phyloP scores from a whole-genome alignment of 2,113 vertebrate genomes.

The Pycnonotus jocosus region DNA sequence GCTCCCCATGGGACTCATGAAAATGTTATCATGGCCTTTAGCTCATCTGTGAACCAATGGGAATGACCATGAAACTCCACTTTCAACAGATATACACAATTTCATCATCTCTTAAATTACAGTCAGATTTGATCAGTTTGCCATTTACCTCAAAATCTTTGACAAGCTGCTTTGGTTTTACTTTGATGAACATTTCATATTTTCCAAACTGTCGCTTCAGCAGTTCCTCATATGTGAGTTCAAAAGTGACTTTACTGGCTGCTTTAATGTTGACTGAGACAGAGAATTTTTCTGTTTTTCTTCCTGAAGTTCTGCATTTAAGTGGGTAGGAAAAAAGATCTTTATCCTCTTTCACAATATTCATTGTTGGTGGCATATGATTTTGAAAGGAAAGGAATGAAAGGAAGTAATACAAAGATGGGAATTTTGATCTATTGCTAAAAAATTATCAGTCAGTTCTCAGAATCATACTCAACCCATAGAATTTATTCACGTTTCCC shows the following conservation, averaged over 20 bases:
- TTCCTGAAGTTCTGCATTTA: slow-evolving; percentile 81
- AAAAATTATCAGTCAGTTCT: background rate
- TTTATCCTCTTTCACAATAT: background rate
- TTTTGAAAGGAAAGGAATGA: background rate
- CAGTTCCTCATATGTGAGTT: slow-evolving; percentile 89
- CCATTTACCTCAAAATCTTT: slow-evolving; percentile 83
- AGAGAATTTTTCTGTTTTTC: slow-evolving; percentile 89
- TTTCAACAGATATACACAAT: background rate
- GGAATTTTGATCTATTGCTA: background rate
- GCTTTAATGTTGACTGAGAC: slow-evolving; percentile 84
- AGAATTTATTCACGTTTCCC: background rate
- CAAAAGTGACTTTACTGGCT: slow-evolving; percentile 87
- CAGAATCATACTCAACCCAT: background rate
- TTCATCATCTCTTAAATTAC: background rate
- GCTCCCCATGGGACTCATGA: background rate
- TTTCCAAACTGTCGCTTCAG: slow-evolving; percentile 82
- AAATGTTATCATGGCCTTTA: background rate
- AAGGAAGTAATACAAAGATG: background rate
- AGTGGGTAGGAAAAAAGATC: background rate
- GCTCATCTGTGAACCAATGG: background rate
- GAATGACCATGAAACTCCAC: background rate
- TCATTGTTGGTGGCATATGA: background rate
- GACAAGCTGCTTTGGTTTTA: slow-evolving; percentile 86
- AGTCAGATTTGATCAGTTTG: background rate
- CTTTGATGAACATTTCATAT: slow-evolving; percentile 87